Evolutionary conservation across 2,113 vertebrate species (phyloP), one percentile per base, ranked within the genome.

Genomic region (Lepus europaeus): DNA sequence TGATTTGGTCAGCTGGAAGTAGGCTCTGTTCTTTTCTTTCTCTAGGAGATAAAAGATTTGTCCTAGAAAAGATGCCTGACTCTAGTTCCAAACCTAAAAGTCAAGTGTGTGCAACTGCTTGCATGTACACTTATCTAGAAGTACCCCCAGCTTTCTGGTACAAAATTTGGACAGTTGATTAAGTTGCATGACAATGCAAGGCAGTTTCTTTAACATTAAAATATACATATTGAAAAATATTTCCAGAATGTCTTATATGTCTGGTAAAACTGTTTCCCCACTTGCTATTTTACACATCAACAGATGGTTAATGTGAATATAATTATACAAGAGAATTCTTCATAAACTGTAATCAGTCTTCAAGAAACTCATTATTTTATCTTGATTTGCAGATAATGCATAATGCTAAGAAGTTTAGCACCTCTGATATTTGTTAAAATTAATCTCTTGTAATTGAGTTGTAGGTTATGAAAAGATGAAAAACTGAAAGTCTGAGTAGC

Each of bases 181-280:
- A 61, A 6, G 31, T 33, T 80, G 12, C 5, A 31, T 72, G 81
- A 14, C 23, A 69, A 4, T 59, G 19, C 4, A 36, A 13, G 19
- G 9, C 2, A 13, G 8, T 88, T 87, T 88, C n/a, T 61, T 19
- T 61, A 74, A 72, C 36, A 84, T 53, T 87, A 78, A 89, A 61
- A 72, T 29, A 63, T 76, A 16, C 0, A 82, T 0, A 0, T 69
- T 14, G 29, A 80, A 89, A 64, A 29, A 12, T 36, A 45, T 73
- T 80, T 91, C 19, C 73, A 86, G 80, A 64, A 79, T 31, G 36
- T 81, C 31, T 95, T 72, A 27, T 63, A 33, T 73, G 70, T 64
- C 87, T 88, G 73, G 19, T 69, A 69, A 84, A 85, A n/a, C 53
- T 53, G n/a, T 92, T 95, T 91, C 51, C 45, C 39, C 78, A 74